Evolutionary conservation across 2,113 vertebrate species (phyloP).

Genomic region (Rousettus leschenaultii): DNA sequence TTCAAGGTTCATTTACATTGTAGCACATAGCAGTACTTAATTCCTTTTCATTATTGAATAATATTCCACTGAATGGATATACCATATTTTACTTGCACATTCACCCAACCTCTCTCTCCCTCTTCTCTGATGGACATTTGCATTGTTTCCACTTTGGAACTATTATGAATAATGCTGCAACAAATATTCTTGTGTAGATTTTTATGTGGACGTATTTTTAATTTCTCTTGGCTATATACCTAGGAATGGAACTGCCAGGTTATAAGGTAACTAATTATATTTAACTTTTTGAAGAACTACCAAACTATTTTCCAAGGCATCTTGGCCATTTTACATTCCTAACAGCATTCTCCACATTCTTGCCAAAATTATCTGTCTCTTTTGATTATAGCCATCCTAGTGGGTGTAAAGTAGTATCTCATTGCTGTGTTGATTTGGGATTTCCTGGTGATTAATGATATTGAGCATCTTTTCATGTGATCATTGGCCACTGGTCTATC

Average conservation of each 20-base stretch:
- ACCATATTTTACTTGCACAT: background rate
- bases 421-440: background rate
- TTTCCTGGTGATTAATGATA: background rate
- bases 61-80: background rate
- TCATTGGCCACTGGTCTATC: background rate
- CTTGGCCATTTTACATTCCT: background rate
- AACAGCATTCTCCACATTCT: background rate
- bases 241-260: background rate
- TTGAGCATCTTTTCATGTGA: background rate
- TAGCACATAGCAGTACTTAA: background rate
- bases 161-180: background rate
- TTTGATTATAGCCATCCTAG: background rate
- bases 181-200: background rate
- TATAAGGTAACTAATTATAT: background rate
- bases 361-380: background rate
- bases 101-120: background rate
- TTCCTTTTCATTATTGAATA: background rate
- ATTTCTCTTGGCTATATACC: background rate
- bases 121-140: background rate
- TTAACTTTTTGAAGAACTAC: background rate
- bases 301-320: background rate
- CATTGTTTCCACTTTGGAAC: background rate
- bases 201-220: background rate
- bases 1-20: background rate
- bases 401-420: background rate